phyloP scores from a whole-genome alignment of 2,888 invertebrate genomes.

The Pyrgus malvae region DNA sequence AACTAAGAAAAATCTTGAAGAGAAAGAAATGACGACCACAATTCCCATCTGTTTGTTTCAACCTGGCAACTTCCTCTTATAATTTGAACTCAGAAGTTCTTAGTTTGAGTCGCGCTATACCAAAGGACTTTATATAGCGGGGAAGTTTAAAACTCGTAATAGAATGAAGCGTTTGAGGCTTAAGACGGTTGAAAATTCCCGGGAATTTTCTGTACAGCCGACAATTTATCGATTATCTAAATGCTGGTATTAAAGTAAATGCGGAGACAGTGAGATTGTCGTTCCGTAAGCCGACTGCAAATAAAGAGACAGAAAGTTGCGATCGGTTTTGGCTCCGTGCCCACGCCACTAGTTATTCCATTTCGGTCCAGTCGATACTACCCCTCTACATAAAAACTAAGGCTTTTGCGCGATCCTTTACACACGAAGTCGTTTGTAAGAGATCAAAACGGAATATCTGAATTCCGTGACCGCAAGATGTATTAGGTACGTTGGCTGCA shows the following conservation, averaged over 20 bases:
- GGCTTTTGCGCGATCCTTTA: conserved; percentile 44
- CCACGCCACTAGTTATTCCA: conserved; percentile 47
- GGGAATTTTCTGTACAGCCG: conserved; percentile 1
- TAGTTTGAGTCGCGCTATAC: conserved; percentile 11
- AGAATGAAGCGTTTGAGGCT: conserved; percentile 9
- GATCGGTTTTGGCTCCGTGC: conserved; percentile 63
- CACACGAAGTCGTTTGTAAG: conserved; percentile 43
- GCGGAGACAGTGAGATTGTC: conserved; percentile 47
- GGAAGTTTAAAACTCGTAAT: conserved; percentile 18
- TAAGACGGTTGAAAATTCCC: conserved; percentile 1
- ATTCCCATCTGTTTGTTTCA: conserved; percentile 19
- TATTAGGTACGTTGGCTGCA: no score
- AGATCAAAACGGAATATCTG: conserved; percentile 38
- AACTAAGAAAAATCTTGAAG: conserved; percentile 17
- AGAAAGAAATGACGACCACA: conserved; percentile 15
- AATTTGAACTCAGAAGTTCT: conserved; percentile 21
- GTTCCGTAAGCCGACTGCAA: conserved; percentile 55
- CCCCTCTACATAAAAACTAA: conserved; percentile 46
- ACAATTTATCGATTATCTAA: conserved; percentile 30
- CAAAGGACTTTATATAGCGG: conserved; percentile 16
- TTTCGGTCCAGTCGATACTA: conserved; percentile 43
- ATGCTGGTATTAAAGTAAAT: conserved; percentile 43
- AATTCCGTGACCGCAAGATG: conserved; percentile 30
- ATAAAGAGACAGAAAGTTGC: conserved; percentile 54
- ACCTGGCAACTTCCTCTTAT: conserved; percentile 21